These are phyloP conservation scores for Dysidea cf. avara DNA, from an alignment of 37 sponge, comb jelly and placozoan genomes.

Conservation along the genomic window DNA sequence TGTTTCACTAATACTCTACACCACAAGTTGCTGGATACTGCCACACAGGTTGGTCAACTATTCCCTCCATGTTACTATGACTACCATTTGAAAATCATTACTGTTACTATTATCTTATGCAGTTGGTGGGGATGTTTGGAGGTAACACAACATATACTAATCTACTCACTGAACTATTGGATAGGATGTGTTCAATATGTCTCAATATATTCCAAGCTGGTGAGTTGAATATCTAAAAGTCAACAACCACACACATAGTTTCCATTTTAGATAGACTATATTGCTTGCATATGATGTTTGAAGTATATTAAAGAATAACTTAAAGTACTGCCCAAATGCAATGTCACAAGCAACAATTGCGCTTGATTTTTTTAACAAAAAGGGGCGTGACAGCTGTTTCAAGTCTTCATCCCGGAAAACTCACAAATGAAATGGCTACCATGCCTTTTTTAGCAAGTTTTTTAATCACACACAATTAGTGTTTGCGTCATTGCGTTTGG, in stretches of 20 bases:
- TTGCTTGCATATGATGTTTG: too few relatives aligned
- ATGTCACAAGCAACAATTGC: too few relatives aligned
- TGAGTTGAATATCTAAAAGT: background rate
- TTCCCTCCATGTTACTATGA: background rate
- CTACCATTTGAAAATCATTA: background rate
- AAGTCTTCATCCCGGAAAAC: too few relatives aligned
- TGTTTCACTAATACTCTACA: constrained; percentile 57
- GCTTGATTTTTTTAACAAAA: too few relatives aligned
- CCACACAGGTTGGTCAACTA: constrained; percentile 38
- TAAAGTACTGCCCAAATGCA: too few relatives aligned
- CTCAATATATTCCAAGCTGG: constrained; percentile 37
- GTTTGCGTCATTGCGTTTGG: too few relatives aligned
- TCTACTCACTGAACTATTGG: constrained; percentile 26
- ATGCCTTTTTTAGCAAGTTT: too few relatives aligned
- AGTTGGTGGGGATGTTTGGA: constrained; percentile 48
- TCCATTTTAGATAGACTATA: background rate
- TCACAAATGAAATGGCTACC: too few relatives aligned
- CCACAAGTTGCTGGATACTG: constrained; percentile 43
- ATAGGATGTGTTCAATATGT: constrained; percentile 29
- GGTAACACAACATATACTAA: background rate
- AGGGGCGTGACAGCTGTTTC: too few relatives aligned
- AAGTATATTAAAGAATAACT: too few relatives aligned
- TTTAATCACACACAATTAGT: too few relatives aligned
- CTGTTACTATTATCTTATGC: background rate
- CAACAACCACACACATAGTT: background rate